Percentiles rank a stretch among this genome's conserved stretches.
Conservation (phyloP, 2,113 vertebrate genomes). For the Zapus hudsonius region DNA sequence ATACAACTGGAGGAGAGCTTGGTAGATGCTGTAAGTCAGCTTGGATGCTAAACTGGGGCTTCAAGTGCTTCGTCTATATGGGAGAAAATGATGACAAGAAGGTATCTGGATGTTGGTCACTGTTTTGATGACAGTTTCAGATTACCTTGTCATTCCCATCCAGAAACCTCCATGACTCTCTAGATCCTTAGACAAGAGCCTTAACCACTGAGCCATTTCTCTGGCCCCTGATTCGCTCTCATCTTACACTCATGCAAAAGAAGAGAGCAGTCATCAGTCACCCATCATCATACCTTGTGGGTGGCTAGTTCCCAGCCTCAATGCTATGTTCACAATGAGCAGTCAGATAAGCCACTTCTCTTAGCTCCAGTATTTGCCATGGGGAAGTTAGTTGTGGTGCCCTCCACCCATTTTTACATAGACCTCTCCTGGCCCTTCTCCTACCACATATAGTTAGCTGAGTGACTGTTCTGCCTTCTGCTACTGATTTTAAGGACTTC, state of each 20-base stretch:
- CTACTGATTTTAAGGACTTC: not conserved
- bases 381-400: too few relatives aligned
- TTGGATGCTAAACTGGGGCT: not conserved
- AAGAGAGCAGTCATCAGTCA: not conserved
- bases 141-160: not conserved
- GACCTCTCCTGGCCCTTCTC: not conserved
- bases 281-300: not conserved
- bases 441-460: not conserved
- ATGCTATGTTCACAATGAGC: not conserved
- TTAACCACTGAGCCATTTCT: too few relatives aligned
- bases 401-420: not conserved
- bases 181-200: too few relatives aligned
- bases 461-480: not conserved
- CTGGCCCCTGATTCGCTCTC: too few relatives aligned
- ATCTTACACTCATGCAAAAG: not conserved
- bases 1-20: not conserved
- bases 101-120: not conserved
- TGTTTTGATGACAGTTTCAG: not conserved
- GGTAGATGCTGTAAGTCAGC: not conserved
- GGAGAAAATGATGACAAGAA: not conserved
- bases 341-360: not conserved
- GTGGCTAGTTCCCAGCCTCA: not conserved
- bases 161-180: not conserved
- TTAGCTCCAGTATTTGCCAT: not conserved
- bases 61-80: not conserved